A percentile compares a stretch with the other conserved stretches of the same genome.
These are phyloP conservation scores for Melipona beecheii DNA, from an alignment of 2,888 invertebrate genomes.

Conservation along the genomic window DNA sequence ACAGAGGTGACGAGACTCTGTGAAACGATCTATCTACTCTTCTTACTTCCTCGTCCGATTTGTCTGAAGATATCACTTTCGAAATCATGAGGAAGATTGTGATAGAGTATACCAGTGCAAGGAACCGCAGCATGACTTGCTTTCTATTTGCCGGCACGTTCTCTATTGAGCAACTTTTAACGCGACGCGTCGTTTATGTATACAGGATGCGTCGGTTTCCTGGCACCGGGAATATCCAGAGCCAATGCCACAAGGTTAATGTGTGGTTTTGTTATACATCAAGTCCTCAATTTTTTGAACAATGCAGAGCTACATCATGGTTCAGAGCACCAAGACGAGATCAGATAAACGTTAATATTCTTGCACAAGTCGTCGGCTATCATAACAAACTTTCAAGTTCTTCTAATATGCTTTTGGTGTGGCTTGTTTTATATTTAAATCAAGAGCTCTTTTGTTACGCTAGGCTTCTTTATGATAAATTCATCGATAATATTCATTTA, in stretches of 20 bases:
- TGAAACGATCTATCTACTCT: not conserved
- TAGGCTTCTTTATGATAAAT: not conserved
- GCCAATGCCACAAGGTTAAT: constrained; percentile 50
- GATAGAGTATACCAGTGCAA: constrained; percentile 8
- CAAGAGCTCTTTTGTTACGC: not conserved
- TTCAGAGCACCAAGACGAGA: not conserved
- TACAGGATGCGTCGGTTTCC: constrained; percentile 69
- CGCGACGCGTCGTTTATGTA: constrained; percentile 64
- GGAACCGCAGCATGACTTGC: constrained; percentile 56
- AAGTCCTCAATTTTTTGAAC: constrained; percentile 25
- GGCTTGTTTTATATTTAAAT: not conserved
- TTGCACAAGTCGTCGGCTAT: not conserved
- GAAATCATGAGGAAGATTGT: constrained; percentile 13
- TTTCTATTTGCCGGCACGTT: constrained; percentile 40
- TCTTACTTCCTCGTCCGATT: not conserved
- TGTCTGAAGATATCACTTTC: constrained; percentile 1
- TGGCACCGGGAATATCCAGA: constrained; percentile 52
- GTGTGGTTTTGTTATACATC: constrained; percentile 41
- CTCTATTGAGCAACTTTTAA: constrained; percentile 71
- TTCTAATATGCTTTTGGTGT: too few relatives aligned
- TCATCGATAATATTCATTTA: not conserved
- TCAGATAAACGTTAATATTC: constrained; percentile 20
- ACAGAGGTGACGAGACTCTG: constrained; percentile 41
- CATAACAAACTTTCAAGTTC: not conserved
- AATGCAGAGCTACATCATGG: constrained; percentile 9